Evolutionary conservation across 2,113 vertebrate genomes (phyloP), one percentile per base, ranked within the genome.

Genomic region (Rhynchomys soricoides): DNA sequence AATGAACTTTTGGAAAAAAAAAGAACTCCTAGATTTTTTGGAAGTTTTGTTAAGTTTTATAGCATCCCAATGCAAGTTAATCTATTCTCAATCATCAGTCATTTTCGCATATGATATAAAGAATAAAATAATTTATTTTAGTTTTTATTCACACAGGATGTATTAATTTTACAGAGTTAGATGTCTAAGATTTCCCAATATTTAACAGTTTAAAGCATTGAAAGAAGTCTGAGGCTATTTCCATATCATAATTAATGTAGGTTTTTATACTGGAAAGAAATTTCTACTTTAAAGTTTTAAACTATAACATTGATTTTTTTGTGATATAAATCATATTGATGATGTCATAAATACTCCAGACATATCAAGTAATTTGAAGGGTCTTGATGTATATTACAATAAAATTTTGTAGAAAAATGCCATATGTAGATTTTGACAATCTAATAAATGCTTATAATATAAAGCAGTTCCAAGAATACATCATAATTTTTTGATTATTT

Each of bases 241-340:
- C 85, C 90, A 24, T 92, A 37, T 95, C 97, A 77, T 83, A 98
- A 86, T 37, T 97, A 71, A 97, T 95, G 40, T 86, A 96, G 34
- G 22, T 97, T 79, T 94, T 97, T 98, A 96, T 45, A 96, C 70
- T 89, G 57, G 86, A 97, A 97, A 81, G 66, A n/a, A 13, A 52
- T 95, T 98, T 98, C 75, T 93, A 96, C 59, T 68, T 98, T 98
- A 95, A 98, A 97, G 91, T 83, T 96, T 97, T 94, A 90, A 98
- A 94, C 96, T 89, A 62, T 97, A 97, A 94, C 95, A 94, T 95
- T 98, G 97, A 93, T 95, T 98, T 59, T 59, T 98, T 97, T 92
- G 97, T 98, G 89, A 92, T 91, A 95, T 98, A 75, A 97, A 95
- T 97, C 97, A 98, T 97, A 98, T 97, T 98, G 96, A 98, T 93